Base-by-base conservation (phyloP, 2,888 invertebrate genomes). In the Mythimna ferrago region DNA sequence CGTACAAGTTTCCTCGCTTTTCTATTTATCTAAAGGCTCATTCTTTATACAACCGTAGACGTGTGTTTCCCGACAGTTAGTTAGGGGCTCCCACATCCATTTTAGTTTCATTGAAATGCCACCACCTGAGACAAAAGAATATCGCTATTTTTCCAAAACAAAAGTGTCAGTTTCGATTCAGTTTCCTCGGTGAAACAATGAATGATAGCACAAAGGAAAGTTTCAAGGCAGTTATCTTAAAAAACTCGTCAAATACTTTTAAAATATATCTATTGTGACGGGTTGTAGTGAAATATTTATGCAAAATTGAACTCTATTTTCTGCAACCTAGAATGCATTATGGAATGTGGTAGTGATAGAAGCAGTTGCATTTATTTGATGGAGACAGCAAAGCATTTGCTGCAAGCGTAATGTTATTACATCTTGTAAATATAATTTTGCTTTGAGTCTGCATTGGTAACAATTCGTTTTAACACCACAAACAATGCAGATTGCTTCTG, bases 231-330 rank as follows among this genome's bases (percentile, higher is more conserved):
- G 92, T 93, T 94, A 93, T 93, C 93, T 94, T 92, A 92, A 90
- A 93, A 94, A 94, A 93, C 93, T 93, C 89, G 90, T 93, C 93
- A 94, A 94, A 94, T 93, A 92, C 91, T 91, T 89, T 91, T 91
- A 89, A 93, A 93, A 91, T 91, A 91, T 89, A 92, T 89, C 88
- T 85, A 87, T 90, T 90, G 88, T 88, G 86, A 88, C 78, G 72
- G 75, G 82, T 81, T 81, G 10, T 66, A 70, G 19, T 69, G 73
- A 75, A 73, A 72, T 35, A 75, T 80, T 80, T 82, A 72, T 53
- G 71, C 73, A 54, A 84, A 71, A 86, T 79, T 88, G 78, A 80
- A 87, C 89, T 87, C 81, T 90, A 89, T 60, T n/a, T 2, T 51
- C 58, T 69, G 53, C 3, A 5, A 0, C 62, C 68, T 89, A 90